Evolutionary conservation across 2,797 vertebrate genomes (phyloP), one percentile per base, ranked within the genome.

Genomic region (Petrocephalus schoutedeni): DNA sequence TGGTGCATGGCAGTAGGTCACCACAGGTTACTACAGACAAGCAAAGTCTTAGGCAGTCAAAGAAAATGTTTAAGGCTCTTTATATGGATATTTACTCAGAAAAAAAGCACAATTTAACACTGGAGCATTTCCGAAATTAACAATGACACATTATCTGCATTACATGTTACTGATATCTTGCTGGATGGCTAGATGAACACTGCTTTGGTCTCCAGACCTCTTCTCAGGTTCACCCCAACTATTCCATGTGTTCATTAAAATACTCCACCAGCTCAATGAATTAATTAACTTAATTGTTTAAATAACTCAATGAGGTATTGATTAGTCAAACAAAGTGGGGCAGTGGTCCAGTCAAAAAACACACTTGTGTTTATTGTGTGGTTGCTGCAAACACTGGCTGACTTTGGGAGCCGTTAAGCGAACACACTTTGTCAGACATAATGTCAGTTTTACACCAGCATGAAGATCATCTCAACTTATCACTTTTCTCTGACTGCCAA

Each of bases 11-110:
- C 57, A 53, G 87, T 53, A 84, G 57, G 56, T 84, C 77, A 64
- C 77, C 23, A 16, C 77, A 45, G 58, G 59, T 85, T 16, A 3
- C 87, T 41, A 67, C 61, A 84, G 54, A 88, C 56, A 88, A 74
- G 57, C 2, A 28, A 74, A 71, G 64, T 36, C 64, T 5, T 36
- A 36, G 64, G 14, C 28, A 71, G 28, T 32, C 61, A 5, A 67
- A 67, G 23, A 23, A 32, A 67, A 32, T 32, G 23, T 28, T 14
- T 67, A 32, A 3, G 61, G 61, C 28, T 32, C 23, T 32, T 67
- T 32, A 12, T 32, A 23, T 4, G 23, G 61, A 23, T 14, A 21
- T 23, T 32, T 41, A 3, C 36, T 41, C 36, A 41, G 36, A 41
- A 41, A 41, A 32, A 32, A 28, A 12, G 23, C 0, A 32, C 1